phyloP scores from a whole-genome alignment of 2,797 vertebrate species.

The Sebastes iracundus region DNA sequence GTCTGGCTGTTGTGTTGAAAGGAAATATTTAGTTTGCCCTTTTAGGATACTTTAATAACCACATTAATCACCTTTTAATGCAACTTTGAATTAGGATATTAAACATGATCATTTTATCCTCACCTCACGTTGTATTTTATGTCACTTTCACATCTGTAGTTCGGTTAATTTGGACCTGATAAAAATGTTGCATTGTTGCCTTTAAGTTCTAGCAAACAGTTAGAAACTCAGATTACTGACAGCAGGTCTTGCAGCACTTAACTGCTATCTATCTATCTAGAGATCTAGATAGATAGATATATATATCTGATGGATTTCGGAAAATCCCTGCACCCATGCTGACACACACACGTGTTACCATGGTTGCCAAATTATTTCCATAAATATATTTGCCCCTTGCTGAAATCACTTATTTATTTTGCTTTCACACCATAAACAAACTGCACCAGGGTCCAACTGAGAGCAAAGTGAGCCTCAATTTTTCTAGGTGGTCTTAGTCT shows the following conservation, averaged over 20 bases:
- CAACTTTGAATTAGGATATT: not conserved
- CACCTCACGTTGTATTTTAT: not conserved
- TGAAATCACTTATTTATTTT: not conserved
- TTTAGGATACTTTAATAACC: not conserved
- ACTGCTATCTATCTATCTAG: not conserved
- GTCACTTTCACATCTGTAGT: not conserved
- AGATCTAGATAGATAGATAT: not conserved
- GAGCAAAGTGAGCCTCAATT: not conserved
- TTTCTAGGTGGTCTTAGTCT: not conserved
- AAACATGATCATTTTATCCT: not conserved
- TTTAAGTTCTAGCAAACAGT: not conserved
- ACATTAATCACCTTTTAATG: not conserved
- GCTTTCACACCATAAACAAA: not conserved
- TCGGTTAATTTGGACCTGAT: not conserved
- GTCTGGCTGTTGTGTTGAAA: slow-evolving; percentile 5
- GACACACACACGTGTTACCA: not conserved
- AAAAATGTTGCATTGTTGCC: not conserved
- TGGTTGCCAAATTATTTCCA: not conserved
- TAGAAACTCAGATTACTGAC: not conserved
- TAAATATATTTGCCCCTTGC: not conserved
- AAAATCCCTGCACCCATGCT: not conserved
- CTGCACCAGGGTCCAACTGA: not conserved
- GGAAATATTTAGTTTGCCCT: not conserved
- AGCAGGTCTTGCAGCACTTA: not conserved
- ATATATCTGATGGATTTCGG: not conserved